These are phyloP conservation scores for Anoplius nigerrimus DNA, from an alignment of 2,888 invertebrate species.

Conservation along the genomic window DNA sequence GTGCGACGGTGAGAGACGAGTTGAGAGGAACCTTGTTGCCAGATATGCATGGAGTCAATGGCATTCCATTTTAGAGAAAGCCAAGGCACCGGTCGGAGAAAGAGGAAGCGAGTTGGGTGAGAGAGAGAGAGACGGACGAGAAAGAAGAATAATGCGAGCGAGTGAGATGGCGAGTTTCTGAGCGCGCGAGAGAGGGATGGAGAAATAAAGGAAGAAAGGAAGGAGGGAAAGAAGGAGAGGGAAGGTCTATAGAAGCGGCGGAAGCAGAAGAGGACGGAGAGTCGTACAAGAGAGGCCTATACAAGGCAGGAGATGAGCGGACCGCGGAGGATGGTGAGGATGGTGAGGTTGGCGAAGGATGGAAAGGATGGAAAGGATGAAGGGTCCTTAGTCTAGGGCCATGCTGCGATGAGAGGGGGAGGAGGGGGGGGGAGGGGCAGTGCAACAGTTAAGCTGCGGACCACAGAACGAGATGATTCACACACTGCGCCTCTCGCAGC, in stretches of 20 bases:
- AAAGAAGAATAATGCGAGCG: conserved; percentile 9
- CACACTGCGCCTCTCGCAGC: conserved; percentile 1
- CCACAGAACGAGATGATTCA: conserved; percentile 22
- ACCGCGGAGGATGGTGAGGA: background rate
- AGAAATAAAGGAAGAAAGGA: too few species aligned
- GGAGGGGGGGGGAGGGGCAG: background rate
- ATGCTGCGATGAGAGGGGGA: background rate
- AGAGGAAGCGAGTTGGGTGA: conserved; percentile 42
- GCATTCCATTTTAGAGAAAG: conserved; percentile 62
- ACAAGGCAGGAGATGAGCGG: too few species aligned
- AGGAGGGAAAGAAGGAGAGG: conserved; percentile 16
- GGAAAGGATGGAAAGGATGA: too few species aligned
- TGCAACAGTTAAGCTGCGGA: conserved; percentile 12
- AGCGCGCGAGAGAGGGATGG: conserved; percentile 11
- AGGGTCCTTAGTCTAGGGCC: background rate
- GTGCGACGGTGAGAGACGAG: conserved; percentile 47
- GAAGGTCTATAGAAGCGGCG: conserved; percentile 9
- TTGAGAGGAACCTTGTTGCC: conserved; percentile 62
- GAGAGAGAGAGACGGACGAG: conserved; percentile 40
- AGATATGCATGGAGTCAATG: conserved; percentile 68
- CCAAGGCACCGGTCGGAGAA: conserved; percentile 16
- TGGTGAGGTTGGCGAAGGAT: background rate
- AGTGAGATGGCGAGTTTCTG: conserved; percentile 32
- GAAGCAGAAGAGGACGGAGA: conserved; percentile 11
- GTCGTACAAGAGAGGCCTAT: conserved; percentile 8